Evolutionary conservation across 2,797 vertebrate species (phyloP), one percentile per base, ranked within the genome.

Genomic region (Molossus molossus): DNA sequence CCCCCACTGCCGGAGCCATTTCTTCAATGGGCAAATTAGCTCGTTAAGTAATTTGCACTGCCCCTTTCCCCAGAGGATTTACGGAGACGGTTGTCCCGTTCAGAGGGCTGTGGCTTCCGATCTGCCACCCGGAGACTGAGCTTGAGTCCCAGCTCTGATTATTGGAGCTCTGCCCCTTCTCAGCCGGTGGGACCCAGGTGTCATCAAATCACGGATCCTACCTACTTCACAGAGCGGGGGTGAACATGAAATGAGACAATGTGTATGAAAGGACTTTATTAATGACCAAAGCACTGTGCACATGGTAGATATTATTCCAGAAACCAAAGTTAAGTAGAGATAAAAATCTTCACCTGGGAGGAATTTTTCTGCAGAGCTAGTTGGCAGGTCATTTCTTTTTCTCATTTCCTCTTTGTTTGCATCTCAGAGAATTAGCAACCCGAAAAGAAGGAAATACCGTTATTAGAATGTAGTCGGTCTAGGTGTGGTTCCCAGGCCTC

Each of bases 361-460:
- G 53, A 87, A 94, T 92, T 89, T 96, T 95, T 90, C 79, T 67
- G 15, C 5, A 9, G 40, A 81, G 79, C 20, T 29, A 64, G 62
- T 91, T 93, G 94, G 60, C 62, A 81, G 55, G 10, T 76, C 33
- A n/a, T 77, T 90, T 95, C 37, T 87, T 93, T 90, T 58, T 83
- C 82, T 96, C 15, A 11, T 94, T 96, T 95, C 79, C 83, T 62
- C 57, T 95, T 87, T 94, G 60, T 95, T 95, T 95, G 87, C 25
- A 45, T 93, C 85, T 92, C 45, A 50, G 58, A 80, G 76, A 86
- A 85, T 89, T 94, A 90, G 50, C 37, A 75, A 72, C 84, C 57
- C 93, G 80, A 87, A 55, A 93, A 87, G 75, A 89, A 95, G 91
- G 91, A 97, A 97, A 94, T 81, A 72, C 20, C n/a, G 33, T 85